Conservation (phyloP, 2,113 vertebrate genomes). For the Phalacrocorax pelagicus region DNA sequence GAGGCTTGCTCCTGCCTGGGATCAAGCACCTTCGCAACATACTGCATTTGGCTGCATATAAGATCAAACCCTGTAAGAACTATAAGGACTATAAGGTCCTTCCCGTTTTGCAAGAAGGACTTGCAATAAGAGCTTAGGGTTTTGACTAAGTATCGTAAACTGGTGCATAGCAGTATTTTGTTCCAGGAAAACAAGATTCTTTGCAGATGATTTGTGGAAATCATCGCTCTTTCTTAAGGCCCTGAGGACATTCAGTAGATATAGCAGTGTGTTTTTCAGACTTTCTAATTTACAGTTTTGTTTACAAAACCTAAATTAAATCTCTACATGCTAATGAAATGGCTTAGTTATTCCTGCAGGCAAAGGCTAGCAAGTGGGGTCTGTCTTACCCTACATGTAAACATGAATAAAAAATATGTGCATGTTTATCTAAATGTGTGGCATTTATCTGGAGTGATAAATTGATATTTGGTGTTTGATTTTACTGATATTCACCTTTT, state of each 20-base stretch:
- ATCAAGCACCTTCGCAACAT: not conserved
- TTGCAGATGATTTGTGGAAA: conserved; percentile 7
- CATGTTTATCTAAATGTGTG: not conserved
- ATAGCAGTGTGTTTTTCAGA: not conserved
- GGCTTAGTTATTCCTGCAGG: conserved; percentile 16
- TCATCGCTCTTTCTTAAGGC: not conserved
- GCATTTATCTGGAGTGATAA: not conserved
- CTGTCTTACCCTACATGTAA: not conserved
- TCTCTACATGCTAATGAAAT: conserved; percentile 28
- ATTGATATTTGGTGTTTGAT: not conserved
- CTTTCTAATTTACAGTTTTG: conserved; percentile 19
- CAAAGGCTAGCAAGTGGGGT: not conserved
- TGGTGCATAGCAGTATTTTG: not conserved
- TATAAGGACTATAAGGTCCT: not conserved
- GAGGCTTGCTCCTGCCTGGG: not conserved
- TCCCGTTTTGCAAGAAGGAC: not conserved
- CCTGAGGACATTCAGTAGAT: not conserved
- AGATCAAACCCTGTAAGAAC: not conserved
- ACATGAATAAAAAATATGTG: not conserved
- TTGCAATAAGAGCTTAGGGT: not conserved
- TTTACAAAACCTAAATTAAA: conserved; percentile 54
- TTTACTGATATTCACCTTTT: not conserved
- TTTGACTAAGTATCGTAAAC: not conserved
- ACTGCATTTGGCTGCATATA: not conserved
- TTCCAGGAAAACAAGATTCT: conserved; percentile 15